Conservation (phyloP, 1,140 invertebrate species). For the Eciton burchellii region DNA sequence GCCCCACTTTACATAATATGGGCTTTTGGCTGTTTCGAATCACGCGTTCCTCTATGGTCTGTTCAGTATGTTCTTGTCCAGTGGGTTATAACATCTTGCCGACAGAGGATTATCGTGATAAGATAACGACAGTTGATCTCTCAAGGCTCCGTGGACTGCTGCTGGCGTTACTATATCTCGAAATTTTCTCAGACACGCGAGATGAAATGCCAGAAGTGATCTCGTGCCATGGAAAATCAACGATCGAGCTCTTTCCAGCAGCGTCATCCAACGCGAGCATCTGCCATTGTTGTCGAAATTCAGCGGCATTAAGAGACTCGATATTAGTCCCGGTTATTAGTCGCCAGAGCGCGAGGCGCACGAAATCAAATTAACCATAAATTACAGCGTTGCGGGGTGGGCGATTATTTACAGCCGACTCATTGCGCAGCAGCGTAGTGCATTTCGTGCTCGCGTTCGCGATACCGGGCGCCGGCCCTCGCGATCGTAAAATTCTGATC, state of each 20-base stretch:
- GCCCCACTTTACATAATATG: too few relatives aligned
- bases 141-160: too few relatives aligned
- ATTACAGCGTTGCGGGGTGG: conserved; percentile 46
- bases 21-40: too few relatives aligned
- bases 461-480: conserved; percentile 9
- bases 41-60: too few relatives aligned
- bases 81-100: too few relatives aligned
- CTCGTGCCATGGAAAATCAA: neutral
- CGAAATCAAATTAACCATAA: conserved; percentile 58
- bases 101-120: too few relatives aligned
- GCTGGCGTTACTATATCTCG: too few relatives aligned
- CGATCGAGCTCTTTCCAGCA: neutral
- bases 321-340: conserved; percentile 56
- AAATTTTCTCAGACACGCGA: too few relatives aligned
- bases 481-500: conserved; percentile 61
- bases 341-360: conserved; percentile 35
- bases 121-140: too few relatives aligned
- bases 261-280: neutral
- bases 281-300: conserved; percentile 19
- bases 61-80: too few relatives aligned
- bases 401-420: conserved; percentile 56
- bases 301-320: conserved; percentile 27
- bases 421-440: conserved; percentile 40
- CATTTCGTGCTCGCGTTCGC: conserved; percentile 45
- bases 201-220: neutral